Base-by-base conservation (phyloP, 2,797 vertebrate genomes). In the Erethizon dorsatum region DNA sequence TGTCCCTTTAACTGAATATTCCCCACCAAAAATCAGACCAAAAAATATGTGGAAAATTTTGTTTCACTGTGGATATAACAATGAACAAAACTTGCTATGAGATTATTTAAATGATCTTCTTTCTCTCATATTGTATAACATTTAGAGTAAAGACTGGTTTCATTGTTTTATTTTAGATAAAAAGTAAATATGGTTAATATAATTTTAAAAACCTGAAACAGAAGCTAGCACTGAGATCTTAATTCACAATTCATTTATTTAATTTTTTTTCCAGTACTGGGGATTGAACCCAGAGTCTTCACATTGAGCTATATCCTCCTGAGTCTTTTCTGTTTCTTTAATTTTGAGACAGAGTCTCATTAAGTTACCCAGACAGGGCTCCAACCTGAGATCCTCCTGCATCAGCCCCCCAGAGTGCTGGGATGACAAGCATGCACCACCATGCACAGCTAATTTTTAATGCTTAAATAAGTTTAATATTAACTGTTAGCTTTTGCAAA, bases 201-300 rank as follows among this genome's bases (percentile, higher is more conserved):
- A 88, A 94, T 79, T 69, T n/a, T 97, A 96, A 98, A 98, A 71
- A 95, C 97, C 26, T 89, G 92, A 97, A 98, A 93, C 65, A 88
- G 61, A 94, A 94, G 85, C 78, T 95, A 80, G 88, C 65, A 33
- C 75, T 94, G 75, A 94, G 41, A 92, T 59, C 15, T 93, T 90
- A 96, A 80, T 22, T 97, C n/a, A 96, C 41, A 88, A 71, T 59
- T 96, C 56, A 65, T 47, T 83, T 88, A 89, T 71, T 80, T 96
- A 47, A 47, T 75, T 47, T 75, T 47, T 61, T 69, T 69, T 69
- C n/a, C n/a, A 20, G 26, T 28, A 77, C 24, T 31, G 45, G 20
- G 14, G 45, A 50, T 17, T 50, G 45, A 77, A 24, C 26, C 14
- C 45, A 50, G 73, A 47, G 26, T 50, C 45, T 45, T 77, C 26